Conservation (phyloP, 2,888 invertebrate species). For the Xiphydria camelus region DNA sequence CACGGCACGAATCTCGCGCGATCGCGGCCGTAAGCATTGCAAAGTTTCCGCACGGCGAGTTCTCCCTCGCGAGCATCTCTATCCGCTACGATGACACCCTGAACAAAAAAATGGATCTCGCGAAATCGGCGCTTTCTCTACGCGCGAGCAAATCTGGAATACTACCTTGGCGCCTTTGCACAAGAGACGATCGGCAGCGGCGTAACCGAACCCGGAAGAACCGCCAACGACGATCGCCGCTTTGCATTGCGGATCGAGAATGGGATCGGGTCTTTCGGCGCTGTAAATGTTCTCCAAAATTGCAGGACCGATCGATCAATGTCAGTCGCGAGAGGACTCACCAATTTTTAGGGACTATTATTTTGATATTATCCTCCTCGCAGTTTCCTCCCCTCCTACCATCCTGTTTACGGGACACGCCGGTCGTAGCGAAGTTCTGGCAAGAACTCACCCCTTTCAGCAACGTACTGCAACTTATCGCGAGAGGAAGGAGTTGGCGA, state of each 20-base stretch:
- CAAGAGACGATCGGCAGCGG: constrained; percentile 57
- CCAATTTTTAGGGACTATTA: constrained; percentile 23
- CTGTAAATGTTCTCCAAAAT: background rate
- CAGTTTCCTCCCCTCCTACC: constrained; percentile 3
- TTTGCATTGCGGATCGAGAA: constrained; percentile 45
- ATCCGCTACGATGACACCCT: constrained; percentile 52
- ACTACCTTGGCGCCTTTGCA: constrained; percentile 55
- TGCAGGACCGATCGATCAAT: background rate
- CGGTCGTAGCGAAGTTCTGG: too few relatives aligned
- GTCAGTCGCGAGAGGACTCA: too few relatives aligned
- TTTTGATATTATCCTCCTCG: constrained; percentile 13
- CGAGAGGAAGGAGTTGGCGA: too few relatives aligned
- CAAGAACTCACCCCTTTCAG: too few relatives aligned
- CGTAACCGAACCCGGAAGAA: constrained; percentile 57
- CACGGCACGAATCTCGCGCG: constrained; percentile 48
- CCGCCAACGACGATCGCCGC: constrained; percentile 60
- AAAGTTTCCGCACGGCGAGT: constrained; percentile 44
- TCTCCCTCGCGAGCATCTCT: constrained; percentile 40
- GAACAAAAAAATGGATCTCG: background rate
- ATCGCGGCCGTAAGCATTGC: constrained; percentile 48
- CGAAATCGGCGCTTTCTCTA: too few relatives aligned
- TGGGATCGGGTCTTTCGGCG: constrained; percentile 2
- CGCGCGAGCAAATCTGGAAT: too few relatives aligned
- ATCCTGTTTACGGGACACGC: too few relatives aligned
- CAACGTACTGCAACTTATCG: too few relatives aligned